Conservation (phyloP, 2,797 vertebrate species). For the Notolabrus celidotus region DNA sequence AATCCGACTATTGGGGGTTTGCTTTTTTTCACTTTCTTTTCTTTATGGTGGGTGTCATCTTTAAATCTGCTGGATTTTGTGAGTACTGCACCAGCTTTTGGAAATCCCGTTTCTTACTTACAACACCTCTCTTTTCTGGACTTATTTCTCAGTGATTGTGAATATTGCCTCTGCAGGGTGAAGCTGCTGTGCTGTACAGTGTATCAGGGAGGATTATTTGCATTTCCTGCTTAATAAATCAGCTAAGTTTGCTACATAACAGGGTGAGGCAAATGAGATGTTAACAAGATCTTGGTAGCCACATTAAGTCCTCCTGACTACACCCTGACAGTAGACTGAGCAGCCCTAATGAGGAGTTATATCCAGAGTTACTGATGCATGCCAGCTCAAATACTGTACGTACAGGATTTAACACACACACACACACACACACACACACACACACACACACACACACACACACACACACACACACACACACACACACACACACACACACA, state of each 20-base stretch:
- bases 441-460: too few species aligned
- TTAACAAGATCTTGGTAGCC: constrained; percentile 30
- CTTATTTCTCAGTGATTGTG: constrained; percentile 20
- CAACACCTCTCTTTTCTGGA: constrained; percentile 2
- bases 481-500: too few species aligned
- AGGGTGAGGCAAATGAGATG: constrained; percentile 21
- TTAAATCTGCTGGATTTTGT: constrained; percentile 38
- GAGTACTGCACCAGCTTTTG: constrained; percentile 35
- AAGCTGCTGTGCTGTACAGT: constrained; percentile 2
- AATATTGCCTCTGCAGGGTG: constrained; percentile 8
- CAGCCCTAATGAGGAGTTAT: constrained; percentile 51
- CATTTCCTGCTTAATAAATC: constrained; percentile 54
- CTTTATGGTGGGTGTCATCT: constrained; percentile 34
- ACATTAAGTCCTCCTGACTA: constrained; percentile 39
- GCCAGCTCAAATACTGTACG: constrained; percentile 12
- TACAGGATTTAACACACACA: constrained; percentile 2
- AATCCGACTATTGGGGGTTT: constrained; percentile 29
- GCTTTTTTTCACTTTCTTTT: constrained; percentile 38
- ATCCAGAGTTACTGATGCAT: constrained; percentile 5
- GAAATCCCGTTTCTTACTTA: constrained; percentile 40
- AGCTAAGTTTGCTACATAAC: constrained; percentile 26
- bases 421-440: too few species aligned
- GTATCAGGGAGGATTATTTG: constrained; percentile 16
- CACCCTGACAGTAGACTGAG: constrained; percentile 27
- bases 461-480: too few species aligned